Percentiles rank a stretch among this genome's conserved stretches.
Evolutionary conservation across 2,888 invertebrate genomes (phyloP).

Genomic region (Lasius platythorax): DNA sequence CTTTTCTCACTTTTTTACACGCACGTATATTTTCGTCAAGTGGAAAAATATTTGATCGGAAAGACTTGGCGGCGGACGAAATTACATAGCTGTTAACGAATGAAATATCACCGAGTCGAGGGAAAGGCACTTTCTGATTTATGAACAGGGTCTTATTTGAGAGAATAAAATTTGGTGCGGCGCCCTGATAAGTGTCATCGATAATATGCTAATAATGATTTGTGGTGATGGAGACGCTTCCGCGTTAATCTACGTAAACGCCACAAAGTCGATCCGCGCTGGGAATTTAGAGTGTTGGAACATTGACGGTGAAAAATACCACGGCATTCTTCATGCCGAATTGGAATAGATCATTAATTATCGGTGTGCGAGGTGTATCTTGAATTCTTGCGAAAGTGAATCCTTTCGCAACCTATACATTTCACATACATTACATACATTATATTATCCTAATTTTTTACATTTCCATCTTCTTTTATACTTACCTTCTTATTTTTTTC

Average conservation of each 20-base stretch:
- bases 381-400: neutral
- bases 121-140: constrained; percentile 80
- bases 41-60: constrained; percentile 67
- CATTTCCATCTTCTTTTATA: neutral
- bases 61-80: constrained; percentile 71
- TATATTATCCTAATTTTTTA: neutral
- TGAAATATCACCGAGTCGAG: constrained; percentile 79
- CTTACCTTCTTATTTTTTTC: neutral
- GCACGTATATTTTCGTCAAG: constrained; percentile 51
- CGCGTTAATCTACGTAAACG: constrained; percentile 78
- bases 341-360: constrained; percentile 52
- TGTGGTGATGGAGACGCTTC: constrained; percentile 77
- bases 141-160: constrained; percentile 76
- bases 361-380: constrained; percentile 33
- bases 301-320: constrained; percentile 50
- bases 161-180: constrained; percentile 66
- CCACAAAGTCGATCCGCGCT: constrained; percentile 66
- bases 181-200: constrained; percentile 80
- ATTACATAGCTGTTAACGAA: constrained; percentile 83
- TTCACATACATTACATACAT: neutral
- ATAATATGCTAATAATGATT: constrained; percentile 84
- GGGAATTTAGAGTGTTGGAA: constrained; percentile 58
- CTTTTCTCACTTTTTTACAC: neutral
- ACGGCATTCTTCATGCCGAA: constrained; percentile 24
- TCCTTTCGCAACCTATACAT: neutral